Conservation (phyloP, 2,888 invertebrate genomes). For the Tetranychus truncatus region DNA sequence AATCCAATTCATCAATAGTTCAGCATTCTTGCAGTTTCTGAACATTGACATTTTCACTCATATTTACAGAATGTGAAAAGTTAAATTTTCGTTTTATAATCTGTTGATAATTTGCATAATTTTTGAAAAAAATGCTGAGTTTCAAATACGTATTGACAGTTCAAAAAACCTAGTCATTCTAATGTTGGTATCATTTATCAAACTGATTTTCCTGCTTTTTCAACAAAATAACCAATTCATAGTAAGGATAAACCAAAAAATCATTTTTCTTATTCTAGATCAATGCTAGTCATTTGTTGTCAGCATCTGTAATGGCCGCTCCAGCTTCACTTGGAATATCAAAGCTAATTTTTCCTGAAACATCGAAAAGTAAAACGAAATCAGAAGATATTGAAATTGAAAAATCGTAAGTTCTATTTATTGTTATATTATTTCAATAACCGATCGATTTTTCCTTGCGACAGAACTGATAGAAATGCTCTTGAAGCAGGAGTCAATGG, state of each 20-base stretch:
- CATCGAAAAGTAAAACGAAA: conserved; percentile 54
- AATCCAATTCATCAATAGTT: too few relatives aligned
- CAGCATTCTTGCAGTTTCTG: too few relatives aligned
- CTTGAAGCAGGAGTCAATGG: conserved; percentile 82
- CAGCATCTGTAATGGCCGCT: conserved; percentile 88
- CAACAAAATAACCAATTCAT: not conserved
- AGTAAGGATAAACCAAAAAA: not conserved
- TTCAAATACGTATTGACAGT: too few relatives aligned
- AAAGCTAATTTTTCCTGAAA: conserved; percentile 81
- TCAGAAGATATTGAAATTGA: conserved; percentile 54
- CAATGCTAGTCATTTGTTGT: conserved; percentile 64
- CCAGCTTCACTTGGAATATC: conserved; percentile 75
- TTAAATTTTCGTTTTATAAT: too few relatives aligned
- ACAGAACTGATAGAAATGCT: conserved; percentile 45
- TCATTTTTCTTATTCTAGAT: conserved; percentile 26
- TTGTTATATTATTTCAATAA: not conserved
- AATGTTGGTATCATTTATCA: too few relatives aligned
- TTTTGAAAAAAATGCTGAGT: too few relatives aligned
- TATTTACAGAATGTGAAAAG: too few relatives aligned
- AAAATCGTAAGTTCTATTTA: conserved; percentile 41
- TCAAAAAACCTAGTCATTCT: too few relatives aligned
- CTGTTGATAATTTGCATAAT: too few relatives aligned
- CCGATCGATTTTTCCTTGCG: not conserved
- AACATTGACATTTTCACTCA: too few relatives aligned
- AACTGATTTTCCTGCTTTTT: too few relatives aligned